Evolutionary conservation across 37 sponge, comb jelly and placozoan genomes (phyloP), one percentile per base, ranked within the genome.

Genomic region (Halichondria panicea): DNA sequence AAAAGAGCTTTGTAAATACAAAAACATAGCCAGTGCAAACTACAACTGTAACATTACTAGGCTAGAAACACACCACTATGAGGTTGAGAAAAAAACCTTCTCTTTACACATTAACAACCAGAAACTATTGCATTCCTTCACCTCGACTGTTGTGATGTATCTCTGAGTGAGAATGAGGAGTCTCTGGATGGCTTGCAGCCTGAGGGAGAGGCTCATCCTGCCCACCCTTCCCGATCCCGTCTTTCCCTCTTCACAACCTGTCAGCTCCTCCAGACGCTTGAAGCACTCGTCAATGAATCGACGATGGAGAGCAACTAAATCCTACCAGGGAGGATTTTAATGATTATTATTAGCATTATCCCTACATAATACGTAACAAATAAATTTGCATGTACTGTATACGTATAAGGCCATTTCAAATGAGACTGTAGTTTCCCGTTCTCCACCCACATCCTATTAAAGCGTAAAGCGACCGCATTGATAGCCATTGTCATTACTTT

Each of bases 111-210:
- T n/a, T n/a, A n/a, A n/a, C n/a, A n/a, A n/a, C n/a, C n/a, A n/a
- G n/a, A n/a, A n/a, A n/a, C n/a, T n/a, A n/a, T n/a, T n/a, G n/a
- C n/a, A n/a, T n/a, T n/a, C n/a, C n/a, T 72, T 34, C 27, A 84
- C 85, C 69, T 88, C 89, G 0, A 83, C 89, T n/a, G 57, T 31
- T 0, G 70, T 77, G 68, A 89, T 72, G 75, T 89, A 89, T 9
- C 82, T 52, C 41, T 89, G 75, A 11, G 69, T 8, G 2, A 89
- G 68, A 0, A 83, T 72, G 1, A 89, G 65, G 45, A 89, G 52
- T 48, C 89, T 66, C 77, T 83, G 72, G 18, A 84, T 68, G 38
- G 70, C 52, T 56, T 71, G 78, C 31, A 52, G 21, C 31, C 45
- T 44, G 4, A 65, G 66, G n/a, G 70, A 34, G 15, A 43, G 43